A percentile compares a stretch with the other conserved stretches of the same genome.
phyloP scores from a whole-genome alignment of 2,797 vertebrate species.

The Paguma larvata region DNA sequence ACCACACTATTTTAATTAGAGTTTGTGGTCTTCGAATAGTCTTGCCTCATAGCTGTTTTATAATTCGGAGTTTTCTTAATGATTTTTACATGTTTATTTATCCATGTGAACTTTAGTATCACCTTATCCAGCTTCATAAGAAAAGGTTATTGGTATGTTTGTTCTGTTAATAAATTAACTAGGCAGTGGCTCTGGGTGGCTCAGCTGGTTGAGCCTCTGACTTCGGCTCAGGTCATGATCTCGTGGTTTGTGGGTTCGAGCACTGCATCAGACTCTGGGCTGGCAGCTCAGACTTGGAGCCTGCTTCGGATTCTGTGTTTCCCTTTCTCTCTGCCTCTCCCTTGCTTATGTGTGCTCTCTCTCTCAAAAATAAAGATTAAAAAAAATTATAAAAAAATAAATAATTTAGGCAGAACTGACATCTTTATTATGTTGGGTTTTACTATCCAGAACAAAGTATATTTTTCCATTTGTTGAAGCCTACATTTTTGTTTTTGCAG shows the following conservation, averaged over 20 bases:
- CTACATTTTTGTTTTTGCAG: background rate
- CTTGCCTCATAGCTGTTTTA: background rate
- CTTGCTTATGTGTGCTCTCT: too few species aligned
- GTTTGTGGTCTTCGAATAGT: background rate
- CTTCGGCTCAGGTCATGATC: too few species aligned
- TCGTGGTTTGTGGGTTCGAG: too few species aligned
- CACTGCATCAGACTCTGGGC: too few species aligned
- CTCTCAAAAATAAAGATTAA: too few species aligned
- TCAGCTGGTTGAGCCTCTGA: too few species aligned
- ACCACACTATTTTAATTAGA: background rate
- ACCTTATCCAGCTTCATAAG: background rate
- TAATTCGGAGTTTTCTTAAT: background rate
- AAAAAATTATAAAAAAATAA: too few species aligned
- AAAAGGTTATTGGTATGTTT: constrained; percentile 1
- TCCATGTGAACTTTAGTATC: background rate
- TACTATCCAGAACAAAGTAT: background rate
- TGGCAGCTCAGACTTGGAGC: too few species aligned
- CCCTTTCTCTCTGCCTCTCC: too few species aligned
- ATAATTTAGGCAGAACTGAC: background rate
- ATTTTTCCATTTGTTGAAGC: background rate
- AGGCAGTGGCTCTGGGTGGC: too few species aligned
- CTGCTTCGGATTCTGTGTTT: too few species aligned
- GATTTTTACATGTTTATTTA: background rate
- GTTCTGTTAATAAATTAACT: background rate
- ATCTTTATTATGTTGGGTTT: background rate